Evolutionary conservation across 2,113 vertebrate species (phyloP).

Genomic region (Chamaetylas fuelleborni): DNA sequence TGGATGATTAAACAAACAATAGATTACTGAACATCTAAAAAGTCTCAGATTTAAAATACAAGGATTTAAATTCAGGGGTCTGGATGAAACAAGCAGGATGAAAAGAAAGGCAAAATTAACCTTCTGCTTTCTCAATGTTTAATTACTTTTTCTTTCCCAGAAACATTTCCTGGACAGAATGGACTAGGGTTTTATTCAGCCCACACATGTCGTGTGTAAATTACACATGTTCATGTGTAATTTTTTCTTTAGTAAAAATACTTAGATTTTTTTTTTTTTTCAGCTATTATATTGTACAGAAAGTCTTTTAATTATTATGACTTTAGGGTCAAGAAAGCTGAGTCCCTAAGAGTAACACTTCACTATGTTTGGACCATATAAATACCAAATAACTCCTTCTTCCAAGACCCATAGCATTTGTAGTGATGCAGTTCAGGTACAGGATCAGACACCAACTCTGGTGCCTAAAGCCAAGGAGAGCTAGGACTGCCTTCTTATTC

Average conservation of each 20-base stretch:
- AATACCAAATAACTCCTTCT: neutral
- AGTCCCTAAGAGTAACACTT: neutral
- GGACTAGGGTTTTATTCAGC: neutral
- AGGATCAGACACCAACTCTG: neutral
- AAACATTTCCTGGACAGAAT: neutral
- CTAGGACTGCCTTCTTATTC: neutral
- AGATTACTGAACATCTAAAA: neutral
- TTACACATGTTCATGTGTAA: neutral
- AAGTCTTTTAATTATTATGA: neutral
- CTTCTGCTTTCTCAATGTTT: neutral
- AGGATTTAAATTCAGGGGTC: neutral
- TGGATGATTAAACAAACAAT: neutral
- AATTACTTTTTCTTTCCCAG: neutral
- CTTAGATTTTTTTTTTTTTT: neutral
- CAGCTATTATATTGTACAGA: neutral
- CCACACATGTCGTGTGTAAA: fast-evolving
- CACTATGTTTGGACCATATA: neutral
- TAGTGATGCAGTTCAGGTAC: neutral
- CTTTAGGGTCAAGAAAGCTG: neutral
- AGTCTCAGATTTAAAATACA: neutral
- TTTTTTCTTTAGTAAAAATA: neutral
- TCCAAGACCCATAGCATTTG: neutral
- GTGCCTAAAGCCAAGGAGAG: neutral
- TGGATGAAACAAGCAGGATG: neutral
- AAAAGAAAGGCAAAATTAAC: neutral